These are phyloP conservation scores for Sarcophaga peregrina DNA, from an alignment of 1,140 invertebrate genomes.

Conservation along the genomic window DNA sequence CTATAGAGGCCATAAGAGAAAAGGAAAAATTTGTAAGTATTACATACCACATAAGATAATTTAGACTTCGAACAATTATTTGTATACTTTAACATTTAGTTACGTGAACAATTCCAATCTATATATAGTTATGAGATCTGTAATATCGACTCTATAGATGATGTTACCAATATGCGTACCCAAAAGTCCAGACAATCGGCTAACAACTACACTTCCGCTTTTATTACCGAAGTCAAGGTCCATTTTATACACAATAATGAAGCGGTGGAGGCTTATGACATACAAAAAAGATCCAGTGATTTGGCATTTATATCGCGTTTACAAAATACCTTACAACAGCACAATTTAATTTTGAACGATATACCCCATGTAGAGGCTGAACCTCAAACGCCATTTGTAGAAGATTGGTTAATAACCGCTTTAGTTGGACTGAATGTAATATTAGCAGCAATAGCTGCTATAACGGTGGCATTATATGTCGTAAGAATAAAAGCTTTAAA, in stretches of 20 bases:
- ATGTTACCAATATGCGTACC: slow-evolving; percentile 57
- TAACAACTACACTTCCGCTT: slow-evolving; percentile 57
- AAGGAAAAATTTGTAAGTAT: slow-evolving; percentile 67
- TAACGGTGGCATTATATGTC: slow-evolving; percentile 68
- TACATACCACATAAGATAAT: neutral
- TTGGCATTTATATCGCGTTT: slow-evolving; percentile 64
- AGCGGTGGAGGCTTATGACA: slow-evolving; percentile 65
- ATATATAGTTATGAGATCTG: slow-evolving; percentile 67
- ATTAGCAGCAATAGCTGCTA: slow-evolving; percentile 67
- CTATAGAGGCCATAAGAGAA: slow-evolving; percentile 62
- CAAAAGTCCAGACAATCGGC: neutral
- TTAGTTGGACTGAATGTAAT: slow-evolving; percentile 68
- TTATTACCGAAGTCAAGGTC: slow-evolving; percentile 65
- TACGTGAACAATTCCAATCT: slow-evolving; percentile 64
- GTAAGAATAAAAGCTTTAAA: slow-evolving; percentile 68
- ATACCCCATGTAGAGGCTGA: slow-evolving; percentile 57
- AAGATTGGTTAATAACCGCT: slow-evolving; percentile 57
- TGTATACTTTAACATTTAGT: slow-evolving; percentile 52
- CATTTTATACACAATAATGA: slow-evolving; percentile 69
- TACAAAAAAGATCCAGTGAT: slow-evolving; percentile 66
- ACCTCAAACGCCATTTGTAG: slow-evolving; percentile 49
- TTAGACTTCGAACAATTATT: neutral
- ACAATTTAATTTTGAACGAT: slow-evolving; percentile 66
- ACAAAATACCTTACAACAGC: slow-evolving; percentile 59
- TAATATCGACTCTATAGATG: slow-evolving; percentile 66